Percentiles rank a stretch among this genome's conserved stretches.
These are phyloP conservation scores for Choreutis nemorana DNA, from an alignment of 2,888 invertebrate species.

Conservation along the genomic window DNA sequence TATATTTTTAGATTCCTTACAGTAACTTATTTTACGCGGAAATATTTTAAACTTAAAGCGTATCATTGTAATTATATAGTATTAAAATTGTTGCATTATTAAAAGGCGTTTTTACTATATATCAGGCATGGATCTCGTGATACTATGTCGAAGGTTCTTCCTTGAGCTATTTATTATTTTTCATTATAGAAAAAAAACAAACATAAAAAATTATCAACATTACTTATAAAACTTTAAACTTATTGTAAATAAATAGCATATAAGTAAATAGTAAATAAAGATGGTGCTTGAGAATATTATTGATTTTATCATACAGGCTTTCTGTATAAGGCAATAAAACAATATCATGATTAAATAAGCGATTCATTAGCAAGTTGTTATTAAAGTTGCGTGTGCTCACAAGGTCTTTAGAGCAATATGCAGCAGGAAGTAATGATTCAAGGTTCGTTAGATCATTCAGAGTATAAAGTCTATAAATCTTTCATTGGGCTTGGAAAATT, in stretches of 20 bases:
- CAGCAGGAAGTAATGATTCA: conserved; percentile 48
- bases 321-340: too few relatives aligned
- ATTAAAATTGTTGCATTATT: too few relatives aligned
- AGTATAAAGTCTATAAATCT: conserved; percentile 30
- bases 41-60: too few relatives aligned
- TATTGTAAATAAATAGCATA: too few relatives aligned
- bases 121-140: conserved; percentile 20
- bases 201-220: conserved; percentile 1
- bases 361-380: conserved; percentile 25
- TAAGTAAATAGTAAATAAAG: too few relatives aligned
- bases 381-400: conserved; percentile 32
- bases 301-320: too few relatives aligned
- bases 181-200: conserved; percentile 4
- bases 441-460: conserved; percentile 20
- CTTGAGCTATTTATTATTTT: conserved; percentile 15
- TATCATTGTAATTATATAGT: too few relatives aligned
- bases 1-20: too few relatives aligned
- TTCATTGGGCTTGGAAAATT: conserved; percentile 26
- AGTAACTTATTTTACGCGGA: neutral
- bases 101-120: conserved; percentile 1
- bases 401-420: conserved; percentile 46
- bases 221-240: too few relatives aligned
- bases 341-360: conserved; percentile 21
- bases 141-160: conserved; percentile 50
- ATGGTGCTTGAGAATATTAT: too few relatives aligned